phyloP scores from a whole-genome alignment of 2,888 invertebrate species.

The Thera obeliscata region DNA sequence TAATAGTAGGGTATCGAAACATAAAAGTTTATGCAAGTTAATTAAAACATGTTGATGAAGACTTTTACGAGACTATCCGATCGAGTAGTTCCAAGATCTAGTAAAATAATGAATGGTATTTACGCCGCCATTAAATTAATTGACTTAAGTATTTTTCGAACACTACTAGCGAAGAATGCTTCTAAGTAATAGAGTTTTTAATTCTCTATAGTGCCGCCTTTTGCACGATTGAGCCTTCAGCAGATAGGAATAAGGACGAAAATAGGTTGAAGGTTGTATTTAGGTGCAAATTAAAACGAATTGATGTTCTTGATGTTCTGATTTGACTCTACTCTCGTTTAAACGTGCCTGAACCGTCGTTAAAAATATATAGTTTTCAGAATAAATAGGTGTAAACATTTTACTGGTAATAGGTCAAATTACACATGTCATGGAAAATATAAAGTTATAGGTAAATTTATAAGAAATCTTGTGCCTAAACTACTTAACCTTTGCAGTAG shows the following conservation, averaged over 20 bases:
- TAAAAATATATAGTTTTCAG: too few species aligned
- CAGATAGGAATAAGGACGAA: neutral
- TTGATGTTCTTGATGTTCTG: too few species aligned
- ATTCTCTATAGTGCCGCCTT: neutral
- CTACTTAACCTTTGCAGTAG: too few species aligned
- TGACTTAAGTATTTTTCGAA: constrained; percentile 15
- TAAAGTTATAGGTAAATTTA: too few species aligned
- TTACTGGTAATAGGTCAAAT: too few species aligned
- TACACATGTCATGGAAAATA: too few species aligned
- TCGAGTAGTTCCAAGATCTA: constrained; percentile 6
- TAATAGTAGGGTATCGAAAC: constrained; percentile 2
- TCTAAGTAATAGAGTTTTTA: constrained; percentile 3
- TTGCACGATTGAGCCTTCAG: neutral
- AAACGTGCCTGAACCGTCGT: too few species aligned
- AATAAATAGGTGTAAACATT: too few species aligned
- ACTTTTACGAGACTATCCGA: constrained; percentile 14
- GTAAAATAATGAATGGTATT: constrained; percentile 10
- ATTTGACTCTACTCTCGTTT: too few species aligned
- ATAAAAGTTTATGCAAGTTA: constrained; percentile 13
- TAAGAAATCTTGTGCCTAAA: too few species aligned
- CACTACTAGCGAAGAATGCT: constrained; percentile 14
- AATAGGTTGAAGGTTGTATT: neutral
- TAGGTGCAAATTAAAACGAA: neutral
- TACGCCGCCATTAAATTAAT: constrained; percentile 21
- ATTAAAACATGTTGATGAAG: constrained; percentile 36